These are phyloP conservation scores for Carduelis carduelis DNA, from an alignment of 2,797 vertebrate species.

Conservation along the genomic window DNA sequence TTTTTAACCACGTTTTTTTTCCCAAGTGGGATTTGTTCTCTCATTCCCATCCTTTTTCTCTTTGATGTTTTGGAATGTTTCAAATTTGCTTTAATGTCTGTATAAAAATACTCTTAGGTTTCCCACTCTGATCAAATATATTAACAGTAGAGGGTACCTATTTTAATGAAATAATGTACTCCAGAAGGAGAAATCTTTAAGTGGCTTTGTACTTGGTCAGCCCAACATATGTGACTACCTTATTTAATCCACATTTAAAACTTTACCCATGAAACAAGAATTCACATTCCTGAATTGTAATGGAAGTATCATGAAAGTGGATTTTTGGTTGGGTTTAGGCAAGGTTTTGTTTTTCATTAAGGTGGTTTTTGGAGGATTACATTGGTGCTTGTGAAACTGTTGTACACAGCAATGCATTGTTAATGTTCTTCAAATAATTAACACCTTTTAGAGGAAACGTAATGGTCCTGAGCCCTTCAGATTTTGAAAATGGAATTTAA, in stretches of 20 bases:
- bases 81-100: neutral
- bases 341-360: neutral
- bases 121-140: neutral
- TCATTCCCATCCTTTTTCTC: neutral
- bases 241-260: neutral
- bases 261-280: neutral
- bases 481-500: neutral
- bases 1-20: neutral
- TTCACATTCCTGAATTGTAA: neutral
- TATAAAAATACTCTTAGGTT: neutral
- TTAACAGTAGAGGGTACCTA: neutral
- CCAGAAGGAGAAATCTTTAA: neutral
- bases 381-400: neutral
- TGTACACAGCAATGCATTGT: neutral
- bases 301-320: neutral
- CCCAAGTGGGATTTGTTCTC: neutral
- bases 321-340: neutral
- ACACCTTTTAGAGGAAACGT: neutral
- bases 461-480: neutral
- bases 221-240: neutral
- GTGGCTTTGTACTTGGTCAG: neutral
- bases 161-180: neutral
- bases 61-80: slow-evolving; percentile 10
- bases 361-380: neutral
- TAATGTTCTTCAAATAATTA: neutral